Percentiles rank a stretch among this genome's conserved stretches.
These are phyloP conservation scores for Gallinago jamesoni DNA, from an alignment of 2,113 vertebrate species.

Conservation along the genomic window DNA sequence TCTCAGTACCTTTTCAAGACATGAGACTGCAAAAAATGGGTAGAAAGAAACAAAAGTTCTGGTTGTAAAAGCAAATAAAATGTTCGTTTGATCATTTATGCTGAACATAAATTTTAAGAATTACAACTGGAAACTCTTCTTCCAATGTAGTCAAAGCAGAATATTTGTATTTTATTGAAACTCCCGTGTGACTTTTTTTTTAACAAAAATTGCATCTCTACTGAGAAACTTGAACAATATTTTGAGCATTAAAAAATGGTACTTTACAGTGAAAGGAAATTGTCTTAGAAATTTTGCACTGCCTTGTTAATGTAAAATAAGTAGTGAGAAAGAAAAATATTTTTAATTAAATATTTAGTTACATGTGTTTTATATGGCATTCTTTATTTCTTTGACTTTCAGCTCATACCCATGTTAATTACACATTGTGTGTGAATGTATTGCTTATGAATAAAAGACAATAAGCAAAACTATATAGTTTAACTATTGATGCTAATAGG, in stretches of 20 bases:
- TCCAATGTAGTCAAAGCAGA: neutral
- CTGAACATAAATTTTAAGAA: neutral
- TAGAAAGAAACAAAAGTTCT: neutral
- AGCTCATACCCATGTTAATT: neutral
- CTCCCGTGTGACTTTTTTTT: neutral
- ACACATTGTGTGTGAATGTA: neutral
- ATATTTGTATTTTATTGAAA: neutral
- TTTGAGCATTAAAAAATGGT: neutral
- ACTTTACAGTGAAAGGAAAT: neutral
- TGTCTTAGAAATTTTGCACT: neutral
- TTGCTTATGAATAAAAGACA: neutral
- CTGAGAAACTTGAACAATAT: neutral
- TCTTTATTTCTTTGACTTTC: neutral
- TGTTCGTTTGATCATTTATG: neutral
- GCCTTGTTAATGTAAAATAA: neutral
- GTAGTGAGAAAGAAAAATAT: neutral
- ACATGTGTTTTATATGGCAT: neutral
- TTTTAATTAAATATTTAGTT: neutral
- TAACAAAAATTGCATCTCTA: neutral
- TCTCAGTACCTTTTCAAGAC: neutral
- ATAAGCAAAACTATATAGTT: neutral
- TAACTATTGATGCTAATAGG: neutral
- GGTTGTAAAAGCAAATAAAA: neutral
- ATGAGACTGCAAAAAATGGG: neutral
- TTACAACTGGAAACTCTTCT: neutral